A percentile compares a stretch with the other conserved stretches of the same genome.
phyloP scores from a whole-genome alignment of 2,797 vertebrate genomes.

The Bradypus variegatus region DNA sequence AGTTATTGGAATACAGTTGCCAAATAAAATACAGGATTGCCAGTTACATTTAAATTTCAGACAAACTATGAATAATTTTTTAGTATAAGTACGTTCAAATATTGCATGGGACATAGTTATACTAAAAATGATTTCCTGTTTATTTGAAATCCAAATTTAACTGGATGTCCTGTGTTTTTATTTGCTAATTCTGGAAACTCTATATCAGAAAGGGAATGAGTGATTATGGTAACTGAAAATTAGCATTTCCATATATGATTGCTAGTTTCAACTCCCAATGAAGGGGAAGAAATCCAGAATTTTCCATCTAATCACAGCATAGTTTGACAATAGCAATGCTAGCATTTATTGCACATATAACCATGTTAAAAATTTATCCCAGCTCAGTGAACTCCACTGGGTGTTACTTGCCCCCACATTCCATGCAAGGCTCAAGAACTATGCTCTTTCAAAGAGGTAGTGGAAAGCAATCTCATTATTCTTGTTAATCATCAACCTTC shows the following conservation, averaged over 20 bases:
- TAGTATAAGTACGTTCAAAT: not conserved
- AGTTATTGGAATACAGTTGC: not conserved
- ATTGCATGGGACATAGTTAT: not conserved
- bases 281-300: not conserved
- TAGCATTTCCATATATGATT: too few relatives aligned
- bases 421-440: not conserved
- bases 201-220: not conserved
- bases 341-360: not conserved
- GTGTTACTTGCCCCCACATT: not conserved
- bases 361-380: not conserved
- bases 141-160: not conserved
- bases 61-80: not conserved
- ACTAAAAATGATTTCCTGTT: not conserved
- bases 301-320: not conserved
- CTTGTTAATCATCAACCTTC: not conserved
- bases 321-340: not conserved
- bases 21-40: not conserved
- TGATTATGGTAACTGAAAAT: not conserved
- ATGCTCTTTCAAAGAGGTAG: not conserved
- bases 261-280: not conserved
- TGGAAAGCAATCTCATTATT: too few relatives aligned
- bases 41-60: not conserved
- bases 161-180: not conserved
- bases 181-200: not conserved
- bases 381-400: rapidly evolving